A percentile compares a stretch with the other conserved stretches of the same genome.
Conservation (phyloP, 2,797 vertebrate genomes). For the Pagetopsis macropterus region DNA sequence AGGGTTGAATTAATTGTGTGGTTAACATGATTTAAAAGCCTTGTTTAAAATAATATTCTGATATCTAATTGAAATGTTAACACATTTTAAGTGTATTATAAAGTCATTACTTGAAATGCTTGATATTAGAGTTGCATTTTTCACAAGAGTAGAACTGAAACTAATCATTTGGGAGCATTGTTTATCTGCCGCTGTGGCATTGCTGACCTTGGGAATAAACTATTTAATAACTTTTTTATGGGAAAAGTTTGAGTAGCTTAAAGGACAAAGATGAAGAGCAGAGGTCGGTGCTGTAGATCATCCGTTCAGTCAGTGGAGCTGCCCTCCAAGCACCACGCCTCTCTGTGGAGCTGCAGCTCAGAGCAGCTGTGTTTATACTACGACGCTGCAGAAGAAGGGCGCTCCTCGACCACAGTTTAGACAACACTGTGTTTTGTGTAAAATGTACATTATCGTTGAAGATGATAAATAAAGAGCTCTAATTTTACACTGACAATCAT, state of each 20-base stretch:
- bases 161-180: not conserved
- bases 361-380: not conserved
- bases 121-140: not conserved
- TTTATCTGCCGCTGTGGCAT: not conserved
- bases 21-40: constrained; percentile 8
- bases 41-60: not conserved
- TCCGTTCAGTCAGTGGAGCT: not conserved
- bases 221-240: not conserved
- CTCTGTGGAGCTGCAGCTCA: not conserved
- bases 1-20: not conserved
- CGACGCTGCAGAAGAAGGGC: not conserved
- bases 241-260: not conserved
- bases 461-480: constrained; percentile 38
- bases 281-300: not conserved
- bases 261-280: too few species aligned
- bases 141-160: not conserved
- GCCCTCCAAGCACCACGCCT: not conserved
- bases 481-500: constrained; percentile 21
- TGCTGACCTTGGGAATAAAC: not conserved
- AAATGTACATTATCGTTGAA: constrained; percentile 7
- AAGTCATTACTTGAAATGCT: not conserved
- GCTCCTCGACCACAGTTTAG: not conserved
- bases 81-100: not conserved
- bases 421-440: constrained; percentile 3
- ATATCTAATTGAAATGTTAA: not conserved